Evolutionary conservation across 2,113 vertebrate species (phyloP).

Genomic region (Neodontobutis hainanensis): DNA sequence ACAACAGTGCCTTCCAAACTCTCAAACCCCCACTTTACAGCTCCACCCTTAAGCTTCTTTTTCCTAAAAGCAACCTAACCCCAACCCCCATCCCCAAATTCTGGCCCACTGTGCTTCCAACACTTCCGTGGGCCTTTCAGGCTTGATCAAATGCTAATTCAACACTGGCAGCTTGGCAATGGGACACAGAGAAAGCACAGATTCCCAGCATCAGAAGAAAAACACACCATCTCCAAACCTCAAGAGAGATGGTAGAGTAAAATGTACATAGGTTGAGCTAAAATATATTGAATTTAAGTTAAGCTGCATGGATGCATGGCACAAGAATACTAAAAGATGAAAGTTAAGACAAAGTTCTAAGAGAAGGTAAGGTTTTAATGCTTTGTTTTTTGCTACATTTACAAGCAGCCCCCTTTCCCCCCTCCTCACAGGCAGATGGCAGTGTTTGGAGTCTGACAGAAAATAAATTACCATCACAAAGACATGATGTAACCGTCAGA

Average conservation of each 20-base stretch:
- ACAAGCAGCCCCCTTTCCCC: conserved; percentile 1
- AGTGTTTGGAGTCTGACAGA: conserved; percentile 59
- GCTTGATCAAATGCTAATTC: conserved; percentile 70
- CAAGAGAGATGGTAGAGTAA: background rate
- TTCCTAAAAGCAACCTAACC: conserved; percentile 34
- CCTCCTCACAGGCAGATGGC: conserved; percentile 77
- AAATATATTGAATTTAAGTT: background rate
- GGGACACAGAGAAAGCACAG: conserved; percentile 60
- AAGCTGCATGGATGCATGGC: too few species aligned
- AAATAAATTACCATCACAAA: conserved; percentile 63
- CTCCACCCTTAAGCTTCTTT: conserved; percentile 49
- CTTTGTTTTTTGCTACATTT: background rate
- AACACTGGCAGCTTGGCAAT: conserved; percentile 57
- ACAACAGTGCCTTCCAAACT: conserved; percentile 53
- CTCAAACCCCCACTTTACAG: conserved; percentile 45
- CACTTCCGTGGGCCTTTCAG: conserved; percentile 66
- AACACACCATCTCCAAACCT: conserved; percentile 4
- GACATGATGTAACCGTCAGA: conserved; percentile 75
- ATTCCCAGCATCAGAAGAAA: conserved; percentile 42
- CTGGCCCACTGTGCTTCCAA: conserved; percentile 42
- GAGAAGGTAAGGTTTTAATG: too few species aligned
- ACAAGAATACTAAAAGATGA: background rate
- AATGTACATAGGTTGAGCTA: background rate
- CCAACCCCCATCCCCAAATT: conserved; percentile 36
- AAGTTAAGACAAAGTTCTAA: background rate